Evolutionary conservation across 2,888 invertebrate genomes (phyloP).

Genomic region (Cheilosia vernalis): DNA sequence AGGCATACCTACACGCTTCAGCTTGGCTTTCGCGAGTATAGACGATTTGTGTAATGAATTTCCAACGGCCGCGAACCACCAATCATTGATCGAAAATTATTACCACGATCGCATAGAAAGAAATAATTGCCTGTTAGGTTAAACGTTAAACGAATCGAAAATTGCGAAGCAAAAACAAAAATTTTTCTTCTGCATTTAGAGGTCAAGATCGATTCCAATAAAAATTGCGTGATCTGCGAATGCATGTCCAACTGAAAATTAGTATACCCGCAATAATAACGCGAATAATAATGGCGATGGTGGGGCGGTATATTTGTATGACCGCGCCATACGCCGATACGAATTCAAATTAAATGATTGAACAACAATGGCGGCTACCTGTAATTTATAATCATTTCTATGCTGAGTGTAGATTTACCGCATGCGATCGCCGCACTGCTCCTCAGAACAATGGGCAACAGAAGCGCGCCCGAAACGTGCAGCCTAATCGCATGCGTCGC

Average conservation of each 20-base stretch:
- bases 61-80: neutral
- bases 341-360: conserved; percentile 67
- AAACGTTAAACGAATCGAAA: conserved; percentile 36
- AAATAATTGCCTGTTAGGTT: conserved; percentile 35
- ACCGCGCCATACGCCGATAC: conserved; percentile 15
- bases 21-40: neutral
- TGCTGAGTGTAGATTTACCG: conserved; percentile 33
- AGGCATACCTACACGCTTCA: neutral
- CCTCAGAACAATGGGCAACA: conserved; percentile 41
- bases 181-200: conserved; percentile 2
- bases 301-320: neutral
- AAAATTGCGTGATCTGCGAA: conserved; percentile 53
- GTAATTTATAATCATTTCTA: conserved; percentile 65
- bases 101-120: conserved; percentile 18
- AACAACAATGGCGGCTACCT: conserved; percentile 70
- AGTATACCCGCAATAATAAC: conserved; percentile 13
- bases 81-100: conserved; percentile 14
- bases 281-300: conserved; percentile 8
- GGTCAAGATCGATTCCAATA: conserved; percentile 58
- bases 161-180: too few species aligned
- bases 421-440: neutral
- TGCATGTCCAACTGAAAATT: conserved; percentile 32
- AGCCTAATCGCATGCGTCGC: conserved; percentile 63
- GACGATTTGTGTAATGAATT: neutral
- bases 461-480: conserved; percentile 51